Base-by-base conservation (phyloP, 2,113 vertebrate genomes). In the Prolemur simus region DNA sequence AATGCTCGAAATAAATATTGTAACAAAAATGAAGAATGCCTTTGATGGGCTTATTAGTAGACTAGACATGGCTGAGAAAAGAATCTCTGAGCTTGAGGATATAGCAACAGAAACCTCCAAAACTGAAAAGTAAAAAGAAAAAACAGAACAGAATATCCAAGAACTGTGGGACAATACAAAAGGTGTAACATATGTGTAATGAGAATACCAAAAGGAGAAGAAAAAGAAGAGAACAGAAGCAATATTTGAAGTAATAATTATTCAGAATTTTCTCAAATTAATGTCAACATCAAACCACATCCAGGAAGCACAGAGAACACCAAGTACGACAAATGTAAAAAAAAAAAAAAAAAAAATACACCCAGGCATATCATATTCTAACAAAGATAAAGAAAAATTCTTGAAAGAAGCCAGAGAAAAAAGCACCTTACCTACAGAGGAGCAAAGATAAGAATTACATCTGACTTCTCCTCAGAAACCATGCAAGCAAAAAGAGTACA, bases 231-330 rank as follows among this genome's bases (percentile, higher is more conserved):
- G 86, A n/a, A 89, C 2, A 81, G 21, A 80, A 71, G 1, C 52
- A 91, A 37, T 58, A 78, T 56, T 32, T 47, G 78, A 94, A 91
- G 12, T 34, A 94, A 91, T 78, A 64, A 86, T 58, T 45, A 83
- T n/a, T 60, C 21, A 60, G 29, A 56, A 91, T 64, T 34, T 37
- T 52, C 21, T 45, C 54, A 42, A 83, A 88, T 84, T 91, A 93
- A 95, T 58, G 45, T 73, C 87, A 94, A 73, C 34, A 90, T 32
- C 34, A 94, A 94, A 87, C 18, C 81, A 95, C 49, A 69, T 71
- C 13, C 14, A 95, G n/a, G 29, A 93, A 78, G 21, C 25, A 42
- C 27, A 86, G 56, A 63, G 29, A 94, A 87, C 25, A 54, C 12
- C 18, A 94, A 71, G 85, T 54, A 84, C 13, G 5, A 91, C 54